Percentiles rank a stretch among this genome's conserved stretches.
These are phyloP conservation scores for Geothlypis trichas DNA, from an alignment of 2,113 vertebrate genomes.

Conservation along the genomic window DNA sequence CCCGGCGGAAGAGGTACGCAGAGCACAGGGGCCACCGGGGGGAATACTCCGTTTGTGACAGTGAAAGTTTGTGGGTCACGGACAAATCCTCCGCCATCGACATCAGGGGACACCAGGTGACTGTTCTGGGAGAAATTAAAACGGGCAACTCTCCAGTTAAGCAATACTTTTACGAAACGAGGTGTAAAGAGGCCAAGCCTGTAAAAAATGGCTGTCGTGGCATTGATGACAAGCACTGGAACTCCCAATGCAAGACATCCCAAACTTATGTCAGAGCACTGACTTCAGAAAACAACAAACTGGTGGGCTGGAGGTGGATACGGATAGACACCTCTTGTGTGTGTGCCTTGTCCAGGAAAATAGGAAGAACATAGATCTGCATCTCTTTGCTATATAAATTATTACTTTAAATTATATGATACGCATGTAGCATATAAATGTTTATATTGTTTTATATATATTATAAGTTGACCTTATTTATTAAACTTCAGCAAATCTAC, in stretches of 20 bases:
- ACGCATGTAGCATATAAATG: conserved; percentile 99
- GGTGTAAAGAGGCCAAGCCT: conserved; percentile 84
- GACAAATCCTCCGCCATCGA: conserved; percentile 91
- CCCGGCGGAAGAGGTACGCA: conserved; percentile 83
- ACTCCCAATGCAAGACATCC: conserved; percentile 96
- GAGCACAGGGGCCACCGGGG: conserved; percentile 91
- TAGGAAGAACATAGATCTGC: conserved; percentile 84
- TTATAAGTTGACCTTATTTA: conserved; percentile 98
- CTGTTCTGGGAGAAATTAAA: conserved; percentile 88
- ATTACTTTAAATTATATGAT: conserved; percentile 99
- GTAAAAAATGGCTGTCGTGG: conserved; percentile 90
- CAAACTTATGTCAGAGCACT: conserved; percentile 94
- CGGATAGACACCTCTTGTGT: conserved; percentile 97
- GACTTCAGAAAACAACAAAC: conserved; percentile 83
- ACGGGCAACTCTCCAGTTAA: conserved; percentile 84
- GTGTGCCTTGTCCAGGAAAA: conserved; percentile 94
- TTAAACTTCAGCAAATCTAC: conserved; percentile 85
- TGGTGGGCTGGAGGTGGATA: conserved; percentile 94
- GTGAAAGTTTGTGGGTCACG: conserved; percentile 92
- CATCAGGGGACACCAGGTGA: conserved; percentile 85
- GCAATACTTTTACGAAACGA: conserved; percentile 96
- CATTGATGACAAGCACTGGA: conserved; percentile 98
- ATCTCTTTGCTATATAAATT: conserved; percentile 91
- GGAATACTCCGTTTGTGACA: conserved; percentile 97
- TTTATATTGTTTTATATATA: conserved; percentile 93